These are phyloP conservation scores for Herminia tarsipennalis DNA, from an alignment of 2,888 invertebrate genomes.

Conservation along the genomic window DNA sequence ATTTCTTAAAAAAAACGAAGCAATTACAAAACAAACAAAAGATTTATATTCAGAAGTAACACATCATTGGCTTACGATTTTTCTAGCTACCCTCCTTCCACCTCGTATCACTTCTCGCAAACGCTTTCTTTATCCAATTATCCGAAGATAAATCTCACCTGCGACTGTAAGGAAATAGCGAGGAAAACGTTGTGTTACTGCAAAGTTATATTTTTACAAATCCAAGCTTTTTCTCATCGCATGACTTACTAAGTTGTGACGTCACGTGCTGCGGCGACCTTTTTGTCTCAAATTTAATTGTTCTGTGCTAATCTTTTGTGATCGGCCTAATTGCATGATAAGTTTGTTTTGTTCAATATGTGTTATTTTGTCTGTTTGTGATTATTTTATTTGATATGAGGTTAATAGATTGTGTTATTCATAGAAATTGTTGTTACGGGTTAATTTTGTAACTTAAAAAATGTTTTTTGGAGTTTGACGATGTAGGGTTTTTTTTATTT, in stretches of 20 bases:
- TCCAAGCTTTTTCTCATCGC: conserved; percentile 62
- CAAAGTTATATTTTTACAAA: conserved; percentile 75
- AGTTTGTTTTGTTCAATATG: conserved; percentile 9
- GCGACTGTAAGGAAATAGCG: conserved; percentile 81
- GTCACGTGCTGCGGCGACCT: conserved; percentile 53
- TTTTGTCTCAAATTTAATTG: conserved; percentile 52
- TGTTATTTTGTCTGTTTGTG: background rate
- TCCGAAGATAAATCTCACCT: conserved; percentile 85
- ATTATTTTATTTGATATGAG: background rate
- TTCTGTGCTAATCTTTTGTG: conserved; percentile 12
- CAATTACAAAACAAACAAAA: conserved; percentile 37
- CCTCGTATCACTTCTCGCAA: conserved; percentile 80
- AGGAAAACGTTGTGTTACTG: conserved; percentile 69
- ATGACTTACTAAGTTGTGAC: conserved; percentile 59
- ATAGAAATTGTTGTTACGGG: too few species aligned
- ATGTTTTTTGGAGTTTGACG: too few species aligned
- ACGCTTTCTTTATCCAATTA: conserved; percentile 86
- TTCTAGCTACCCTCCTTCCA: conserved; percentile 61
- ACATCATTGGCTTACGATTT: conserved; percentile 60
- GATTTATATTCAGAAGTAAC: conserved; percentile 52
- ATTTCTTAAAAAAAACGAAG: background rate
- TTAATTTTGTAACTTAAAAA: too few species aligned
- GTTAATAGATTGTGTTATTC: background rate
- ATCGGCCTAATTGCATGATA: conserved; percentile 9
- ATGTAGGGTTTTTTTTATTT: too few species aligned